Conservation (phyloP, 2,113 vertebrate genomes). For the Chinchilla lanigera region DNA sequence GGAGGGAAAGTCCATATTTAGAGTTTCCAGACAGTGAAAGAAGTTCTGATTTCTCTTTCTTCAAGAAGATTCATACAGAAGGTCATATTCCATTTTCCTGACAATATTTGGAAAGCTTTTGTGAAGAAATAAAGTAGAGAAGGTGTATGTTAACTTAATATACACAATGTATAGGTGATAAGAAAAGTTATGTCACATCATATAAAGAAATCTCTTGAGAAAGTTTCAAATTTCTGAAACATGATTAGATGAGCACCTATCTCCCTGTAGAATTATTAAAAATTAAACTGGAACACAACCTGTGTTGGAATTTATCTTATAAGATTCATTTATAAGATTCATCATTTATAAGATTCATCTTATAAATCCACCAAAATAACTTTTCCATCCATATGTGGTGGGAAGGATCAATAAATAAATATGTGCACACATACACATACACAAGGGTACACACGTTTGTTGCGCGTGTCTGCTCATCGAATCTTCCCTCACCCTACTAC, state of each 20-base stretch:
- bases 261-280: slow-evolving; percentile 54
- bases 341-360: no score
- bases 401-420: slow-evolving; percentile 57
- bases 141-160: not conserved
- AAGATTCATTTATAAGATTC: no score
- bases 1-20: not conserved
- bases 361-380: slow-evolving; percentile 63
- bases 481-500: no score
- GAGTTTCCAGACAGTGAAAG: not conserved
- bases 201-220: not conserved
- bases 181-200: slow-evolving; percentile 4
- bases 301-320: slow-evolving; percentile 62
- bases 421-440: not conserved
- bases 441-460: not conserved
- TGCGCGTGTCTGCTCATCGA: no score
- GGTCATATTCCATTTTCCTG: not conserved
- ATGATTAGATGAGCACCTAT: not conserved
- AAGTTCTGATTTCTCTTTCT: not conserved
- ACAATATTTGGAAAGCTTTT: slow-evolving; percentile 17
- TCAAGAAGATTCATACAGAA: not conserved
- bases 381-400: slow-evolving; percentile 29
- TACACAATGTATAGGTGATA: not conserved
- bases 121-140: not conserved
- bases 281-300: slow-evolving; percentile 44
- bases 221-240: not conserved